phyloP scores from a whole-genome alignment of 2,888 invertebrate species.

The Salpingus planirostris region DNA sequence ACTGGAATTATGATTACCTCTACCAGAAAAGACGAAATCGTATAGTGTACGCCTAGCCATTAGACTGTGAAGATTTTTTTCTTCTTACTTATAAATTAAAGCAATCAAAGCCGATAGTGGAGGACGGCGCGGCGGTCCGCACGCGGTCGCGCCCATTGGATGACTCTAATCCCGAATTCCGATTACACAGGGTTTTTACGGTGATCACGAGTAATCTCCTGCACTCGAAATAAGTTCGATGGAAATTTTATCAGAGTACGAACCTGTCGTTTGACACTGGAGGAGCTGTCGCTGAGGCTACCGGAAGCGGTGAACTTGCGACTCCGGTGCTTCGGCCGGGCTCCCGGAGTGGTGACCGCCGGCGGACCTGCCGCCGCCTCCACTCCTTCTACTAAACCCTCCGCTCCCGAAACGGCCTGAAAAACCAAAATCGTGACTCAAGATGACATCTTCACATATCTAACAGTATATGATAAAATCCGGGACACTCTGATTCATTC shows the following conservation, averaged over 20 bases:
- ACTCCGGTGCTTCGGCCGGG: constrained; percentile 42
- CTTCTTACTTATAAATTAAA: constrained; percentile 13
- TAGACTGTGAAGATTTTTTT: constrained; percentile 21
- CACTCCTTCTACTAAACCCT: constrained; percentile 44
- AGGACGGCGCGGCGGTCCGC: too few species aligned
- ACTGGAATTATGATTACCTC: constrained; percentile 22
- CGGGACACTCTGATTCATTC: too few species aligned
- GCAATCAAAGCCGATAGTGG: constrained; percentile 10
- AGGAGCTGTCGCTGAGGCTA: constrained; percentile 42
- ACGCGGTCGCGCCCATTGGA: too few species aligned
- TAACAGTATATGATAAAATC: too few species aligned
- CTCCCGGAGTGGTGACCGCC: constrained; percentile 33
- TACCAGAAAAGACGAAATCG: constrained; percentile 18
- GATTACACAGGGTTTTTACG: constrained; percentile 1
- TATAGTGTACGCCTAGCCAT: constrained; percentile 21
- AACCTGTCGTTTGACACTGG: constrained; percentile 43
- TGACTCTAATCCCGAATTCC: constrained; percentile 3
- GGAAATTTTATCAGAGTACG: constrained; percentile 7
- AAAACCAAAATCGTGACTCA: too few species aligned
- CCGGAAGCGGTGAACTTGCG: constrained; percentile 38
- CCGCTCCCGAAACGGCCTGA: constrained; percentile 35
- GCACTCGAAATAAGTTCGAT: not conserved
- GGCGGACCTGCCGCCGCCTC: constrained; percentile 31
- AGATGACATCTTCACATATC: too few species aligned
- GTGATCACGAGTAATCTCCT: not conserved